These are phyloP conservation scores for Catharus bicknelli DNA, from an alignment of 2,113 vertebrate species.

Conservation along the genomic window DNA sequence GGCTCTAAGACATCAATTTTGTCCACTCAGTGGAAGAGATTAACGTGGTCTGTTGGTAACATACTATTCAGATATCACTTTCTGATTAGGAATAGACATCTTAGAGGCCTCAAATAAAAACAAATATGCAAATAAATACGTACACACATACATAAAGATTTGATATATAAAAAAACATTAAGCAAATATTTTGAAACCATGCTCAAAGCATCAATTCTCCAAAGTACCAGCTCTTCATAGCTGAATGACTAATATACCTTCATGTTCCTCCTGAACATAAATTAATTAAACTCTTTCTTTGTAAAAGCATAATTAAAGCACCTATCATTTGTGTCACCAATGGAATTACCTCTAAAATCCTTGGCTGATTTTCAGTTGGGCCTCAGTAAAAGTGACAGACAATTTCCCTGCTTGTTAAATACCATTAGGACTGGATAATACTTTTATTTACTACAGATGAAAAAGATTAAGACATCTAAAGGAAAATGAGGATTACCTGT, in stretches of 20 bases:
- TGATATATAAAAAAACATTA: not conserved
- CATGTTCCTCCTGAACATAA: not conserved
- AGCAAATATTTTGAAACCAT: not conserved
- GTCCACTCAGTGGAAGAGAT: not conserved
- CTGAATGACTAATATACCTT: not conserved
- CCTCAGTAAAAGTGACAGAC: not conserved
- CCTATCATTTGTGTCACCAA: not conserved
- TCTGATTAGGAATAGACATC: not conserved
- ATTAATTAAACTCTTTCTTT: not conserved
- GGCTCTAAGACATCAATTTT: not conserved
- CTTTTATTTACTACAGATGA: not conserved
- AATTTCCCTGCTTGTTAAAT: conserved; percentile 2
- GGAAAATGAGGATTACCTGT: conserved; percentile 80
- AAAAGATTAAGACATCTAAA: not conserved
- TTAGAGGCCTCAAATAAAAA: not conserved
- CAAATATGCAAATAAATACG: not conserved
- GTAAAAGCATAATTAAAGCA: conserved; percentile 2
- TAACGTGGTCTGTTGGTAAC: not conserved
- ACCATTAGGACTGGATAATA: not conserved
- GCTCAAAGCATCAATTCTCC: not conserved
- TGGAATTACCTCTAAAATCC: not conserved
- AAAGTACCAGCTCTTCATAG: not conserved
- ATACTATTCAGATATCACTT: not conserved
- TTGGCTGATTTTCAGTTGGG: not conserved
- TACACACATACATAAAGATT: not conserved